These are phyloP conservation scores for Nibea coibor DNA, from an alignment of 2,113 vertebrate species.

Conservation along the genomic window DNA sequence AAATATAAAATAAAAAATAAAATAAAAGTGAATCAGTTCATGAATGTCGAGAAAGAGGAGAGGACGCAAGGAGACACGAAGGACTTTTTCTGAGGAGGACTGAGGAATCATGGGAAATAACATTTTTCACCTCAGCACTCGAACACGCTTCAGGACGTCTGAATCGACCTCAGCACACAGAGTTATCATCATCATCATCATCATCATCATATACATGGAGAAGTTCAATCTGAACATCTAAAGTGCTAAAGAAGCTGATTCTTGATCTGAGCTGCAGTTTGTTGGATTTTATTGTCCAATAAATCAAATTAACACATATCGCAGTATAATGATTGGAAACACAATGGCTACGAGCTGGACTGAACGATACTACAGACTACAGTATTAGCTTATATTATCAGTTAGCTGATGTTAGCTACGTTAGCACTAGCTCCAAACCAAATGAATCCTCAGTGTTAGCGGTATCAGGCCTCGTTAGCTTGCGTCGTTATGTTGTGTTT, in stretches of 20 bases:
- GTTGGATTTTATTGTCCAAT: background rate
- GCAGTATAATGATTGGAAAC: background rate
- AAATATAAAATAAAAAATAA: background rate
- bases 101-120: conserved; percentile 45
- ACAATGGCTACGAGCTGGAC: too few relatives aligned
- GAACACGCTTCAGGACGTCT: background rate
- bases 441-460: too few relatives aligned
- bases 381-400: too few relatives aligned
- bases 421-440: too few relatives aligned
- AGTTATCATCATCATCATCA: conserved; percentile 5
- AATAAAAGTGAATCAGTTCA: background rate
- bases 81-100: background rate
- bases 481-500: background rate
- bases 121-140: background rate
- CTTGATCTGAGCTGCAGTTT: fast-evolving
- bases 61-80: background rate
- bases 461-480: too few relatives aligned
- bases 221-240: background rate
- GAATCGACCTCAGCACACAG: background rate
- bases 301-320: background rate
- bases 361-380: too few relatives aligned
- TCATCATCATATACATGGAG: background rate
- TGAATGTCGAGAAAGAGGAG: conserved; percentile 2
- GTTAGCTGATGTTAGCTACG: too few relatives aligned
- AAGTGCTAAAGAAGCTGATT: background rate